phyloP scores from a whole-genome alignment of 2,888 invertebrate species.

The Calephelis perditalis region DNA sequence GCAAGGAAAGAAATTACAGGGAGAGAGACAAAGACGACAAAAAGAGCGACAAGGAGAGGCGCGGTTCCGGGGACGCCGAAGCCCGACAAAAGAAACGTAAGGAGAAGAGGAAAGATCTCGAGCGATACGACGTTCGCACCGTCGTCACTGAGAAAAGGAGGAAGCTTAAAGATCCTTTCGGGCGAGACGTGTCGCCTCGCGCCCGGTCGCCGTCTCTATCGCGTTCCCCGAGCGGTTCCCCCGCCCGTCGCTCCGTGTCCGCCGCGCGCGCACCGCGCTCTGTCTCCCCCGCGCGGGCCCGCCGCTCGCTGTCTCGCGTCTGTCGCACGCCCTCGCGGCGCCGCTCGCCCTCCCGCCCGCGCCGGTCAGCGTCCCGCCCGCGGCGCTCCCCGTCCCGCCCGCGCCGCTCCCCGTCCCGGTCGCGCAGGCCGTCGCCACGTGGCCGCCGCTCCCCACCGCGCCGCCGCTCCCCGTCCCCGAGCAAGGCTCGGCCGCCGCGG shows the following conservation, averaged over 20 bases:
- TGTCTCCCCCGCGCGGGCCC: constrained; percentile 29
- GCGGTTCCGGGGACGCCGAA: constrained; percentile 38
- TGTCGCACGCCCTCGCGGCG: constrained; percentile 27
- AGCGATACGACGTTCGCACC: constrained; percentile 89
- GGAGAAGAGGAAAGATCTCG: constrained; percentile 86
- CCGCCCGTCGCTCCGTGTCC: constrained; percentile 28
- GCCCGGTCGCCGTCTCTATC: constrained; percentile 39
- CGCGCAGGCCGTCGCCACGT: constrained; percentile 30
- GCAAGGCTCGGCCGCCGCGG: constrained; percentile 19
- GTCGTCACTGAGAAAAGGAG: constrained; percentile 84
- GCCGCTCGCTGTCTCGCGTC: constrained; percentile 27
- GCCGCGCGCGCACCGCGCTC: constrained; percentile 33
- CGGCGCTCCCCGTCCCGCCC: constrained; percentile 33
- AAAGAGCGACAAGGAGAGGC: constrained; percentile 47
- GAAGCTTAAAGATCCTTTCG: constrained; percentile 86
- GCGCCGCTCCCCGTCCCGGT: constrained; percentile 35
- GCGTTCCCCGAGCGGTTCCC: constrained; percentile 31
- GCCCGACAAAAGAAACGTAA: constrained; percentile 59
- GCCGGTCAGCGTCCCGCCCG: constrained; percentile 21
- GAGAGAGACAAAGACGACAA: constrained; percentile 71
- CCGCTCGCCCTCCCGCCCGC: constrained; percentile 15
- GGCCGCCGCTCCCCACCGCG: constrained; percentile 29
- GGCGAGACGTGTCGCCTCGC: constrained; percentile 81
- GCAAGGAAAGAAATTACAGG: constrained; percentile 87
- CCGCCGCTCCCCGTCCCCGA: constrained; percentile 30